Evolutionary conservation across 1,140 invertebrate species (phyloP).

Genomic region (Glossosoma conforme): DNA sequence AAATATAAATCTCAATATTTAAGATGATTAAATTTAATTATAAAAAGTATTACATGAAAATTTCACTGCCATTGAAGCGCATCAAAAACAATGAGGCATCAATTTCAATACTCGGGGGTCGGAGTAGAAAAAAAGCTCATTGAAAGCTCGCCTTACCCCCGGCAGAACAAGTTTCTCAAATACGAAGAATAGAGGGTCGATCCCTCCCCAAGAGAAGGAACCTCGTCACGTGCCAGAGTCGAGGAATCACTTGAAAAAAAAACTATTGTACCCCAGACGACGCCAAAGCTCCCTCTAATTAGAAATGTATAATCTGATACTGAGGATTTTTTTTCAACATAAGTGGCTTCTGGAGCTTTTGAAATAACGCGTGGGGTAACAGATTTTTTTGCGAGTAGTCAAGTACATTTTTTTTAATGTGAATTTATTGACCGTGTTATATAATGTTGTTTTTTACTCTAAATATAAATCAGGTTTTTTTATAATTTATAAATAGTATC

Average conservation of each 20-base stretch:
- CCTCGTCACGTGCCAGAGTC: constrained; percentile 30
- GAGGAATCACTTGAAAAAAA: constrained; percentile 18
- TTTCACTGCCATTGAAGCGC: neutral
- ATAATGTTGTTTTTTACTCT: neutral
- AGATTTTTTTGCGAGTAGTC: too few relatives aligned
- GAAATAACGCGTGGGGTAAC: too few relatives aligned
- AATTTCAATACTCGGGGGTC: constrained; percentile 11
- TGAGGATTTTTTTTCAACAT: constrained; percentile 19
- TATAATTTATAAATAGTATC: too few relatives aligned
- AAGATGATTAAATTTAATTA: too few relatives aligned
- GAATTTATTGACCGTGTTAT: neutral
- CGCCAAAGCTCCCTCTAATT: constrained; percentile 26
- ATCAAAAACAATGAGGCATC: constrained; percentile 5
- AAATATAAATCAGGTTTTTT: too few relatives aligned
- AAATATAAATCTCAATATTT: too few relatives aligned
- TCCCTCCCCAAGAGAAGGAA: constrained; percentile 23
- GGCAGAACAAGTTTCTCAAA: constrained; percentile 6
- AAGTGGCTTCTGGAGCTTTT: constrained; percentile 10
- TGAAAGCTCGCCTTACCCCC: too few relatives aligned
- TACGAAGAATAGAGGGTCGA: constrained; percentile 10
- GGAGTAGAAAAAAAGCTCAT: constrained; percentile 9
- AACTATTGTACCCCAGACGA: neutral
- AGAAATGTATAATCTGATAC: constrained; percentile 31
- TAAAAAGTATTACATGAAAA: too few relatives aligned
- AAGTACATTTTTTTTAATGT: constrained; percentile 3